Percentiles rank a stretch among this genome's conserved stretches.
phyloP scores from a whole-genome alignment of 2,888 invertebrate genomes.

The Mayetiola destructor region DNA sequence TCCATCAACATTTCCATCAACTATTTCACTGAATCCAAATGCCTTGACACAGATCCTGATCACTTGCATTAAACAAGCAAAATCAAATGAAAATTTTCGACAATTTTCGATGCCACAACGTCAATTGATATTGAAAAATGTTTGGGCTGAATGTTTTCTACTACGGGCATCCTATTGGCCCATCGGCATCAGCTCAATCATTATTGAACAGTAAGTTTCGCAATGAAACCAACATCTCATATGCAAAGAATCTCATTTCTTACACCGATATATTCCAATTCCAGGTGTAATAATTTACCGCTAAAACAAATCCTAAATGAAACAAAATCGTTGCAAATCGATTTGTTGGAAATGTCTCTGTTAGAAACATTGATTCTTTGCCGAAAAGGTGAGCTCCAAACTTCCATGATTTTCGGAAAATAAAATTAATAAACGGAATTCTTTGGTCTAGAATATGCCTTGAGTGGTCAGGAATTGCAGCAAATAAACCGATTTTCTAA shows the following conservation, averaged over 20 bases:
- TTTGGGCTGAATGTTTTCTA: constrained; percentile 46
- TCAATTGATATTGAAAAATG: constrained; percentile 40
- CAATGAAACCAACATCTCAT: not conserved
- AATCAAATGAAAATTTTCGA: constrained; percentile 41
- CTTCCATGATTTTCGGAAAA: not conserved
- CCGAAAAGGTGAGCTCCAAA: constrained; percentile 31
- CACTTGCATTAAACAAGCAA: constrained; percentile 41
- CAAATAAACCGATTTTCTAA: constrained; percentile 29
- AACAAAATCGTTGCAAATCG: constrained; percentile 34
- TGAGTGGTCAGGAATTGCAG: constrained; percentile 25
- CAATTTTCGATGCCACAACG: constrained; percentile 38
- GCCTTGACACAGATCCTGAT: constrained; percentile 45
- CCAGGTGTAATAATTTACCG: constrained; percentile 26
- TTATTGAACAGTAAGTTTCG: constrained; percentile 24
- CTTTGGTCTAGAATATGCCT: constrained; percentile 25
- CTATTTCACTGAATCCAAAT: constrained; percentile 26
- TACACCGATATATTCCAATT: not conserved
- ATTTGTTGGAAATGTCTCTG: constrained; percentile 37
- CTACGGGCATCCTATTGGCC: constrained; percentile 44
- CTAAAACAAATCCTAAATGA: constrained; percentile 31
- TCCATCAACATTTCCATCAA: not conserved
- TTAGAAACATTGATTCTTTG: constrained; percentile 39
- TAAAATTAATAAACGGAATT: not conserved
- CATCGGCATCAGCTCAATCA: constrained; percentile 33
- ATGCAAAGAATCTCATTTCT: not conserved